These are phyloP conservation scores for Cliona cf. orientalis DNA, from an alignment of 37 sponge, comb jelly and placozoan genomes.

Conservation along the genomic window DNA sequence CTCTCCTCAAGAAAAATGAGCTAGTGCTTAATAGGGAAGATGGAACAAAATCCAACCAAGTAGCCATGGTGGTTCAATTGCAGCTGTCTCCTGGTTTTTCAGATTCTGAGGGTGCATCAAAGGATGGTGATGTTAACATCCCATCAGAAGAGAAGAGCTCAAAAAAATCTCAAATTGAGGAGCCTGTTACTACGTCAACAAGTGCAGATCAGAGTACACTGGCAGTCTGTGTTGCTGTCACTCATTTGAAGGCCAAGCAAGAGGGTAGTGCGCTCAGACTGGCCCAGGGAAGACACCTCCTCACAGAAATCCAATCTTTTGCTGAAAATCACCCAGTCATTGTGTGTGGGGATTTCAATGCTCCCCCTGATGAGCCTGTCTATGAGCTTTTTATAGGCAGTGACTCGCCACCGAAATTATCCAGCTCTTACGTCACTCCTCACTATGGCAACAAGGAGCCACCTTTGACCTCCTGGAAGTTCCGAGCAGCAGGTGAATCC, in stretches of 20 bases:
- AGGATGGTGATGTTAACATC: neutral
- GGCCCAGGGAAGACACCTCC: constrained; percentile 58
- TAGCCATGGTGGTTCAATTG: constrained; percentile 50
- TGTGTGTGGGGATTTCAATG: constrained; percentile 83
- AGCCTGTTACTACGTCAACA: no score
- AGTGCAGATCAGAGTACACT: neutral
- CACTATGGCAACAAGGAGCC: constrained; percentile 54
- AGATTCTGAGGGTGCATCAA: constrained; percentile 17
- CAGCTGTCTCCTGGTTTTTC: no score
- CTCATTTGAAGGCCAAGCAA: constrained; percentile 74
- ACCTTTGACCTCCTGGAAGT: constrained; percentile 76
- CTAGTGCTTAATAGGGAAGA: constrained; percentile 11
- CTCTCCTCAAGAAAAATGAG: constrained; percentile 31
- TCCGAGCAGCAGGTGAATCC: constrained; percentile 31
- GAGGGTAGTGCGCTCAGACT: constrained; percentile 8
- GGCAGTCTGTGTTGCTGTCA: constrained; percentile 58
- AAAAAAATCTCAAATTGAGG: neutral
- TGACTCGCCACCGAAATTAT: constrained; percentile 14
- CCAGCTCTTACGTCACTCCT: constrained; percentile 27
- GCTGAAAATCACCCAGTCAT: constrained; percentile 24
- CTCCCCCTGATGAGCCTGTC: constrained; percentile 47
- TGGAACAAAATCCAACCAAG: constrained; percentile 34
- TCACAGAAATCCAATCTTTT: constrained; percentile 38
- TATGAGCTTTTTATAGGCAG: constrained; percentile 41
- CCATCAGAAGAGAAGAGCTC: neutral